Conservation (phyloP, 2,888 invertebrate genomes). For the Aporophyla lueneburgensis region DNA sequence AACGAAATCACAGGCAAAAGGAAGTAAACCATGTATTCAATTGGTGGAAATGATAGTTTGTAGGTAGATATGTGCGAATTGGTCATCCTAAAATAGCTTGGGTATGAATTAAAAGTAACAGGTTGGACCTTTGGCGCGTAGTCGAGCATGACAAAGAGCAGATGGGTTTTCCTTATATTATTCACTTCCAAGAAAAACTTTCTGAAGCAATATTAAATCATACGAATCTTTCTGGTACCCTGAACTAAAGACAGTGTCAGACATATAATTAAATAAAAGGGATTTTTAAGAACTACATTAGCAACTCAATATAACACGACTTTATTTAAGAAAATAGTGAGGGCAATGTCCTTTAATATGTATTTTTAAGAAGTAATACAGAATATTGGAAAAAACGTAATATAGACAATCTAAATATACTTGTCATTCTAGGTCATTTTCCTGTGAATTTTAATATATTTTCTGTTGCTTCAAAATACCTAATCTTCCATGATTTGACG, state of each 20-base stretch:
- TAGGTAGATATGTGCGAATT: not conserved
- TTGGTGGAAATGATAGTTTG: too few relatives aligned
- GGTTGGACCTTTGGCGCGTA: not conserved
- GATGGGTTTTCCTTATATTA: not conserved
- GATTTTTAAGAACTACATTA: not conserved
- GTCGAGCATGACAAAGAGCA: not conserved
- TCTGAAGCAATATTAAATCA: not conserved
- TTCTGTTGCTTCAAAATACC: not conserved
- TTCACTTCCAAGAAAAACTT: not conserved
- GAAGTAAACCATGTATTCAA: not conserved
- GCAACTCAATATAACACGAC: not conserved
- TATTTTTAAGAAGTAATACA: conserved; percentile 1
- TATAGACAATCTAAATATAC: conserved; percentile 27
- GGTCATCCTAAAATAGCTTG: not conserved
- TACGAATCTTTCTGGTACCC: not conserved
- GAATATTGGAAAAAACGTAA: not conserved
- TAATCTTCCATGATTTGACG: conserved; percentile 13
- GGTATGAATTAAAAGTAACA: not conserved
- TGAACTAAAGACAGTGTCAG: not conserved
- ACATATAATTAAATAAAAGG: not conserved
- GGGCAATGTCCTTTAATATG: conserved; percentile 16
- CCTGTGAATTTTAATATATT: conserved; percentile 25
- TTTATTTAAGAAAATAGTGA: not conserved
- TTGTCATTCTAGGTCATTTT: conserved; percentile 38
- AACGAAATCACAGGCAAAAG: too few relatives aligned